Evolutionary conservation across 2,797 vertebrate species (phyloP).

Genomic region (Oreochromis mossambicus): DNA sequence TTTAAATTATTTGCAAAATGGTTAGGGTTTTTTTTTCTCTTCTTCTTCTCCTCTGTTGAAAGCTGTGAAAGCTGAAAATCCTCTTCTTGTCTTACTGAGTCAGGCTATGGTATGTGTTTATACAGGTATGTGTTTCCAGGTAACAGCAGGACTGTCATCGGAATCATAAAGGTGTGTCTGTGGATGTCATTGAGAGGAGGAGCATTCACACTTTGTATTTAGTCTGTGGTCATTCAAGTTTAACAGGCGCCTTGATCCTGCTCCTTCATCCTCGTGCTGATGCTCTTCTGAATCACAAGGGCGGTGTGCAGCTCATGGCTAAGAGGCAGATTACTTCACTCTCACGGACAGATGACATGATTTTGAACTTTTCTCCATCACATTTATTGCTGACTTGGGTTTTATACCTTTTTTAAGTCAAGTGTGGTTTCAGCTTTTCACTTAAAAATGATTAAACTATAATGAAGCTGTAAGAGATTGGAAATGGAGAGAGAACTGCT

Average conservation of each 20-base stretch:
- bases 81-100: background rate
- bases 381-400: background rate
- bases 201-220: background rate
- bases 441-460: background rate
- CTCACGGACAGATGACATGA: background rate
- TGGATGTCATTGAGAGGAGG: background rate
- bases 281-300: conserved; percentile 2
- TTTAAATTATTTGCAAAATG: background rate
- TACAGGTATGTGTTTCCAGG: background rate
- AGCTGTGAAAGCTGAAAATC: background rate
- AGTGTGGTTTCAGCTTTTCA: background rate
- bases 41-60: background rate
- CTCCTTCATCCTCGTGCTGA: background rate
- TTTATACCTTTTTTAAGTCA: background rate
- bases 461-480: background rate
- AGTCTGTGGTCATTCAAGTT: conserved; percentile 6
- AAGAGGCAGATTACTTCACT: background rate
- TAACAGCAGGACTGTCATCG: background rate
- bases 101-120: background rate
- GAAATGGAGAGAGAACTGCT: background rate
- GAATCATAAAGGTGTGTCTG: background rate
- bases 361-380: background rate
- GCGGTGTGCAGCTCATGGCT: background rate
- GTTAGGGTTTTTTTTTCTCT: background rate
- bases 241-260: background rate